Base-by-base conservation (phyloP, 2,888 invertebrate species). In the Drosophila testacea region DNA sequence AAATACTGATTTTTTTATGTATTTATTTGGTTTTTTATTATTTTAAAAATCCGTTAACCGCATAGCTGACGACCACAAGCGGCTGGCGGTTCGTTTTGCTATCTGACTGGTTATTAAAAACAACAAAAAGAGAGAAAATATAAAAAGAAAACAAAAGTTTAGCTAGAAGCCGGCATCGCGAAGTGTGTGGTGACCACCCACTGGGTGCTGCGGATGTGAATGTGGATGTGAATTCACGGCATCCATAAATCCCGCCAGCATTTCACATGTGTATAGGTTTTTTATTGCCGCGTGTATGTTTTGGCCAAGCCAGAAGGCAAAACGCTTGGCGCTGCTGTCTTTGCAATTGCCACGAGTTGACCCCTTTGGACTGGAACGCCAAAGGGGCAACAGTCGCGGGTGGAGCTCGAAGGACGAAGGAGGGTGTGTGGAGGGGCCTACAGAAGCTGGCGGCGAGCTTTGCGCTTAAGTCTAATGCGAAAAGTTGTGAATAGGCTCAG, bases 391-490 rank as follows among this genome's bases (percentile, higher is more conserved):
- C 46, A 48, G 30, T 44, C 39, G 39, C 42, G 59, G 30, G 32
- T n/a, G 36, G 4, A 36, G 44, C 4, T 34, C 13, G 28, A n/a
- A 1, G 22, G 28, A 1, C 22, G 16, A 34, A 36, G 41, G 38
- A 6, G 57, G 34, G 36, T 6, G 48, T 48, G 39, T 27, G 36
- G 6, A 48, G n/a, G 6, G 48, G n/a, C 13, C 9, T 32, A 48
- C 42, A 52, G 71, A 62, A 63, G 73, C 79, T 88, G 75, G 70
- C 79, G 73, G 88, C 78, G 82, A 68, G 88, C 90, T 85, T 85
- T 85, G 72, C 90, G 89, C 89, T 85, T 89, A 89, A 89, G 85
- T 89, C 85, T 85, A 85, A 85, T 85, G 85, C 85, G 89, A 88
- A 85, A 85, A 85, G 85, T 85, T 85, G 85, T 89, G 89, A 89